These are phyloP conservation scores for Bucco capensis DNA, from an alignment of 2,113 vertebrate genomes.

Conservation along the genomic window DNA sequence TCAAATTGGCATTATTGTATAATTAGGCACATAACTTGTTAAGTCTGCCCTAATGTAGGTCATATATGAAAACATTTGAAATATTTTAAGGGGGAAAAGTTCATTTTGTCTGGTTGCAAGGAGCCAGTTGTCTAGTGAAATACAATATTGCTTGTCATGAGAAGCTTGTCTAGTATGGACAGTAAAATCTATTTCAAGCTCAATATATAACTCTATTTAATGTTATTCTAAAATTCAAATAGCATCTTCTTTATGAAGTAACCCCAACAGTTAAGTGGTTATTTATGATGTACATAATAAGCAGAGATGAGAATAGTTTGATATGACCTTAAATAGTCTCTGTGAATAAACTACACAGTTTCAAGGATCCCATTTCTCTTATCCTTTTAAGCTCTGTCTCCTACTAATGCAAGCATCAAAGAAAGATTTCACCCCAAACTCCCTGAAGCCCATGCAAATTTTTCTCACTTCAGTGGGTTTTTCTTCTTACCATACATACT, in stretches of 20 bases:
- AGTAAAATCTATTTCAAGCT: not conserved
- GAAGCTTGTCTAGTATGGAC: not conserved
- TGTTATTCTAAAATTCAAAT: conserved; percentile 33
- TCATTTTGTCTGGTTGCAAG: not conserved
- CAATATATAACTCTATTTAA: not conserved
- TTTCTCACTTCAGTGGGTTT: not conserved
- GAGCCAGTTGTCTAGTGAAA: not conserved
- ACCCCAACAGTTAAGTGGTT: not conserved
- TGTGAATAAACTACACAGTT: not conserved
- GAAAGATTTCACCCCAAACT: not conserved
- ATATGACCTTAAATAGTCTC: not conserved
- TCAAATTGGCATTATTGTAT: not conserved
- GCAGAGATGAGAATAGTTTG: not conserved
- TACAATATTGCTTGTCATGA: not conserved
- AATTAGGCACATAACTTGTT: not conserved
- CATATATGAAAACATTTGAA: not conserved
- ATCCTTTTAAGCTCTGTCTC: not conserved
- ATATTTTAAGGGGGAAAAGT: not conserved
- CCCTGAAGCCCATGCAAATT: not conserved
- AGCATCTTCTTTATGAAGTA: not conserved
- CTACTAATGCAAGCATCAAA: not conserved
- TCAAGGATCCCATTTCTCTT: not conserved
- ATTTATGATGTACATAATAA: not conserved
- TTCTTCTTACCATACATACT: not conserved
- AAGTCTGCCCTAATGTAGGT: not conserved